Percentiles rank a stretch among this genome's conserved stretches.
Evolutionary conservation across 2,888 invertebrate genomes (phyloP).

Genomic region (Pristionchus mayeri): DNA sequence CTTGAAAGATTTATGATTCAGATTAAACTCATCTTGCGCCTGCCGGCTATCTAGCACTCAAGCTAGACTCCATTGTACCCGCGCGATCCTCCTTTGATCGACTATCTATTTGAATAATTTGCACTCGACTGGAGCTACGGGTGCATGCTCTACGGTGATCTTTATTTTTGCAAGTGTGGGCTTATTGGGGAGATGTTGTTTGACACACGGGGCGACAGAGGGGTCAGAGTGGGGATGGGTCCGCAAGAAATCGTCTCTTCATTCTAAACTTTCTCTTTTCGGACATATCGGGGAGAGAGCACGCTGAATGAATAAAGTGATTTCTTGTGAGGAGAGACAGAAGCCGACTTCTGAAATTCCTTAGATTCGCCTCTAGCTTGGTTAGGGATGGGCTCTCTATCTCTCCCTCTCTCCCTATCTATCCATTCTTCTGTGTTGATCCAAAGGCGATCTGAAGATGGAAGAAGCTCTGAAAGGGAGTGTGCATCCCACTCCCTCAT

Average conservation of each 20-base stretch:
- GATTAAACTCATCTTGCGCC: neutral
- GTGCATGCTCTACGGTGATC: slow-evolving; percentile 5
- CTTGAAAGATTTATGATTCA: too few species aligned
- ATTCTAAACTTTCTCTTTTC: too few species aligned
- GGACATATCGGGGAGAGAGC: too few species aligned
- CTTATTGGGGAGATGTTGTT: neutral
- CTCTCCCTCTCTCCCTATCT: neutral
- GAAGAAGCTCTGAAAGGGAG: neutral
- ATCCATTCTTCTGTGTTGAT: neutral
- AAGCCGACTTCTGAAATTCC: neutral
- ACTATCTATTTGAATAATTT: neutral
- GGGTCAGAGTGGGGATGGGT: too few species aligned
- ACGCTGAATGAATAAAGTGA: too few species aligned
- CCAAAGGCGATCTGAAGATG: neutral
- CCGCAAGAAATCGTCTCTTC: too few species aligned
- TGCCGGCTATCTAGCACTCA: too few species aligned
- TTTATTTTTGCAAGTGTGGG: too few species aligned
- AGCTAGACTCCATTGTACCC: neutral
- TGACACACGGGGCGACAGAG: too few species aligned
- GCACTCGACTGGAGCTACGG: neutral
- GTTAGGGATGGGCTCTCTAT: neutral
- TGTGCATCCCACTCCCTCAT: neutral
- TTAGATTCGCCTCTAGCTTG: slow-evolving; percentile 18
- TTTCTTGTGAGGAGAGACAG: too few species aligned
- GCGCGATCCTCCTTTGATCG: neutral